Evolutionary conservation across 2,113 vertebrate species (phyloP).

Genomic region (Cephalopterus ornatus): DNA sequence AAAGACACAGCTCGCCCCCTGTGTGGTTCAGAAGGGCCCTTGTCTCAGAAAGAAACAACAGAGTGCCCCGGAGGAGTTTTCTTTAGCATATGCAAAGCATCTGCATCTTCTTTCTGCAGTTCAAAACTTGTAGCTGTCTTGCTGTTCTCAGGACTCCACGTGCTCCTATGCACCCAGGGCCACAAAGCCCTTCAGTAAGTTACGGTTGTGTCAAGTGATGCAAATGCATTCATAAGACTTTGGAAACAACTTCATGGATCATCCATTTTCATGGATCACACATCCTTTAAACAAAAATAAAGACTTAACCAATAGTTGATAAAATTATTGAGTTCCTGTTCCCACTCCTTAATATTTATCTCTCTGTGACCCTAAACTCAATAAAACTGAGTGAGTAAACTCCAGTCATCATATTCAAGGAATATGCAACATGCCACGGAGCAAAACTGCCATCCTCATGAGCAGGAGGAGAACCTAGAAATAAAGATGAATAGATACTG

Average conservation of each 20-base stretch:
- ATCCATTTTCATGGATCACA: background rate
- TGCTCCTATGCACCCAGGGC: constrained; percentile 4
- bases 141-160: background rate
- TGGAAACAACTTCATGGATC: background rate
- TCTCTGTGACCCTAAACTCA: background rate
- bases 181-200: background rate
- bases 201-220: background rate
- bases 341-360: background rate
- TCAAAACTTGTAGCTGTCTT: background rate
- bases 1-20: background rate
- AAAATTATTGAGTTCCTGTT: background rate
- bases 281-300: background rate
- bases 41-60: background rate
- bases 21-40: background rate
- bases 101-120: background rate
- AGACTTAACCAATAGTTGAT: background rate
- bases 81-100: background rate
- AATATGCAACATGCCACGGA: background rate
- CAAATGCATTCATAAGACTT: constrained; percentile 24
- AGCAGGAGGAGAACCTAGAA: background rate
- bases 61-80: background rate
- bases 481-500: background rate
- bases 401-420: background rate
- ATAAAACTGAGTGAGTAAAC: background rate
- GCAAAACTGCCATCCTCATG: background rate